Evolutionary conservation across 2,797 vertebrate species (phyloP).

Genomic region (Arrhamphus sclerolepis): DNA sequence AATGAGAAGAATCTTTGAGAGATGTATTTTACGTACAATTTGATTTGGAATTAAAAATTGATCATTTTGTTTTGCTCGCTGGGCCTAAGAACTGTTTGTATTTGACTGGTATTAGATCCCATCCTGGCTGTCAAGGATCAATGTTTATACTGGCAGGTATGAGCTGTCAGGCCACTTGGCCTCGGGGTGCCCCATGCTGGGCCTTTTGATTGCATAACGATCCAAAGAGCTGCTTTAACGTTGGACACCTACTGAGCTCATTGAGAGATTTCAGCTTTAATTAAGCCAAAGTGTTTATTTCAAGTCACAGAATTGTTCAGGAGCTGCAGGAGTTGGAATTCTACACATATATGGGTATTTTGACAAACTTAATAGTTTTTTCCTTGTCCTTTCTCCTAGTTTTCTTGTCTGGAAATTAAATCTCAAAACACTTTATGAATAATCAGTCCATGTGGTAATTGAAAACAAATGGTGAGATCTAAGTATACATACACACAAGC

Average conservation of each 20-base stretch:
- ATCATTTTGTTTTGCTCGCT: background rate
- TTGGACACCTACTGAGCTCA: conserved; percentile 17
- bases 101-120: conserved; percentile 9
- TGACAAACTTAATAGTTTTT: too few species aligned
- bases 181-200: conserved; percentile 14
- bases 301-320: conserved; percentile 6
- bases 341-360: too few species aligned
- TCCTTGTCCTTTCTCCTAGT: too few species aligned
- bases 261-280: conserved; percentile 22
- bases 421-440: too few species aligned
- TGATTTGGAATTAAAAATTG: background rate
- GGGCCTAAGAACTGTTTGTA: background rate
- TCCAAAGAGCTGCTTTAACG: conserved; percentile 19
- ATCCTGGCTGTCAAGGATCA: background rate
- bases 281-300: conserved; percentile 16
- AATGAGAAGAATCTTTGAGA: background rate
- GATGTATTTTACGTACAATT: background rate
- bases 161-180: conserved; percentile 1
- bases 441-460: too few species aligned
- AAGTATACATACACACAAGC: too few species aligned
- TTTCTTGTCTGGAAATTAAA: too few species aligned
- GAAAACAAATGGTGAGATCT: too few species aligned
- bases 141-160: conserved; percentile 14
- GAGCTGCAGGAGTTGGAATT: too few species aligned
- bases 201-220: conserved; percentile 32